These are phyloP conservation scores for Palaemon carinicauda DNA, from an alignment of 1,140 invertebrate genomes.

Conservation along the genomic window DNA sequence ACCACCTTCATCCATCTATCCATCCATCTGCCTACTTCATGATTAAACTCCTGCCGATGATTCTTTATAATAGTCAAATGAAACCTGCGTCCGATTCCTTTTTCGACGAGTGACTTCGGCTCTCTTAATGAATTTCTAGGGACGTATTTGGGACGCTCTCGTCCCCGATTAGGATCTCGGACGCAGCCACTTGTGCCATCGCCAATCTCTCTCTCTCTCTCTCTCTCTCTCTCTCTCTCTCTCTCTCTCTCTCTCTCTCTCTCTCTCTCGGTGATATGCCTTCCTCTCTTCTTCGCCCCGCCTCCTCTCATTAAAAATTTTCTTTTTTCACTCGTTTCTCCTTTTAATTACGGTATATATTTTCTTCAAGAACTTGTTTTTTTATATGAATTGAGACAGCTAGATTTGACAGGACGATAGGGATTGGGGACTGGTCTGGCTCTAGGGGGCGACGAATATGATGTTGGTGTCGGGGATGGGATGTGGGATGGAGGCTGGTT, in stretches of 20 bases:
- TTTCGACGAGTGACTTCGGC: background rate
- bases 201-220: background rate
- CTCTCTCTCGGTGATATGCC: background rate
- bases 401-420: background rate
- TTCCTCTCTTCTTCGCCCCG: background rate
- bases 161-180: too few relatives aligned
- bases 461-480: background rate
- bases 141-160: background rate
- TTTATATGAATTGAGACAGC: background rate
- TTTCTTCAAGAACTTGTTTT: background rate
- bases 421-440: too few relatives aligned
- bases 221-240: background rate
- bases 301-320: background rate
- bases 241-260: background rate
- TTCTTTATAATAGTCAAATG: background rate
- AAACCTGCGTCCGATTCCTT: constrained; percentile 6
- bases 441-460: too few relatives aligned
- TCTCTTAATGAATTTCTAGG: background rate
- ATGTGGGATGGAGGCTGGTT: background rate
- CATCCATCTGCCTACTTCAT: background rate
- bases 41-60: background rate
- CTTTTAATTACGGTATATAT: background rate
- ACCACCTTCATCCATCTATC: background rate
- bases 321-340: background rate
- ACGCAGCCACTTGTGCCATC: too few relatives aligned